Evolutionary conservation across 2,888 invertebrate genomes (phyloP).

Genomic region (Macrosiphum euphorbiae): DNA sequence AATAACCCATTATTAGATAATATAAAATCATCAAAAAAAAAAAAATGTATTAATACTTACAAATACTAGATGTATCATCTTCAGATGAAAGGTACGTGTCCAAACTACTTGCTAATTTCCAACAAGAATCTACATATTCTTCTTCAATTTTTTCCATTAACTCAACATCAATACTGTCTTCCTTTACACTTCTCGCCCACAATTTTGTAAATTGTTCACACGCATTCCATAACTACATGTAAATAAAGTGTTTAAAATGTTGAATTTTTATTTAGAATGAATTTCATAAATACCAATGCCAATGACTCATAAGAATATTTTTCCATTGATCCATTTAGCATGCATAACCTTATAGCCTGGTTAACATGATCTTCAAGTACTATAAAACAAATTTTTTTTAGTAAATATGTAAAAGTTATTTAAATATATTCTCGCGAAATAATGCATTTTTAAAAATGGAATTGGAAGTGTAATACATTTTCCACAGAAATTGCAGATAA

Average conservation of each 20-base stretch:
- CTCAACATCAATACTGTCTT: constrained; percentile 48
- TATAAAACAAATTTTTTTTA: background rate
- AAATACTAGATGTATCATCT: constrained; percentile 54
- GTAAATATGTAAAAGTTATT: background rate
- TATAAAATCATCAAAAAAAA: background rate
- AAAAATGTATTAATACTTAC: constrained; percentile 21
- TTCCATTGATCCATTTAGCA: constrained; percentile 54
- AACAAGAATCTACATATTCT: constrained; percentile 61
- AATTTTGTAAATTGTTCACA: constrained; percentile 57
- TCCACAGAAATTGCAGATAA: background rate
- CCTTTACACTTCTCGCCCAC: constrained; percentile 39
- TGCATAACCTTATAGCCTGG: constrained; percentile 47
- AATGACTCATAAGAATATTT: constrained; percentile 52
- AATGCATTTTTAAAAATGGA: background rate
- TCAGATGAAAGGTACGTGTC: constrained; percentile 45
- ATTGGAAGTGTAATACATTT: background rate
- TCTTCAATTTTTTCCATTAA: constrained; percentile 61
- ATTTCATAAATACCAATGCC: constrained; percentile 10
- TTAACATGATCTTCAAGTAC: constrained; percentile 51
- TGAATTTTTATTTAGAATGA: background rate
- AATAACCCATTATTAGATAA: background rate
- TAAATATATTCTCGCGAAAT: background rate
- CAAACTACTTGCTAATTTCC: constrained; percentile 56
- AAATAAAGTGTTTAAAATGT: background rate
- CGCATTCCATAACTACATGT: constrained; percentile 58